Evolutionary conservation across 2,797 vertebrate species (phyloP), one percentile per base, ranked within the genome.

Genomic region (Spondyliosoma cantharus): DNA sequence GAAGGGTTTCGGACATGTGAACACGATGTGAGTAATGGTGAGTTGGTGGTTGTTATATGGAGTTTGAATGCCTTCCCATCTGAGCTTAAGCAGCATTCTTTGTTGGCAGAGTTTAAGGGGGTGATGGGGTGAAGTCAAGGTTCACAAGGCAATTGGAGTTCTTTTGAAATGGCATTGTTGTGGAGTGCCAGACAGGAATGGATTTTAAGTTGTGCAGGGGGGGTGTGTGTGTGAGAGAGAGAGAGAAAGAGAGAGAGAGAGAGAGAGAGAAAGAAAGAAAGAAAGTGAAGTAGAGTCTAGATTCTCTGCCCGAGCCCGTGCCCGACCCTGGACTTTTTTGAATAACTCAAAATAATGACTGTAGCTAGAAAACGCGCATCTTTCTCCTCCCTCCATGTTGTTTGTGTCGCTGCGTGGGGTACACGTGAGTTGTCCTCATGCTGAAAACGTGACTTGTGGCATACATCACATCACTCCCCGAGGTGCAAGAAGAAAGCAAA

Each of bases 121-220:
- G 49, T 49, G 71, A 24, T 61, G 50, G 66, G 65, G 64, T 81
- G 85, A 85, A 74, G 77, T 86, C 79, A 85, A 78, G 84, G 90
- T 85, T 91, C 91, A 90, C 84, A 86, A 88, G 84, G 85, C 90
- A 90, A 69, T 84, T 77, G 74, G 81, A 72, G 75, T 50, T 83
- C 85, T 84, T 87, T 89, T 83, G 54, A 89, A 73, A 81, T 81
- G 78, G 71, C 84, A 88, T 87, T 88, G 89, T 91, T 84, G 69
- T 71, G 43, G 73, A 84, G 83, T 76, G 80, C 68, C 73, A 78
- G 82, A 87, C 80, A 60, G 76, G 83, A 85, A 86, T 86, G 86
- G 80, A 88, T 76, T 74, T 78, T 56, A 54, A 84, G 68, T 74
- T 76, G 76, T 76, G 68, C 66, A 75, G 16, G 68, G 73, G 69